Percentiles rank a stretch among this genome's conserved stretches.
Conservation (phyloP, 23 tunicate species). For the Ascidia mentula region DNA sequence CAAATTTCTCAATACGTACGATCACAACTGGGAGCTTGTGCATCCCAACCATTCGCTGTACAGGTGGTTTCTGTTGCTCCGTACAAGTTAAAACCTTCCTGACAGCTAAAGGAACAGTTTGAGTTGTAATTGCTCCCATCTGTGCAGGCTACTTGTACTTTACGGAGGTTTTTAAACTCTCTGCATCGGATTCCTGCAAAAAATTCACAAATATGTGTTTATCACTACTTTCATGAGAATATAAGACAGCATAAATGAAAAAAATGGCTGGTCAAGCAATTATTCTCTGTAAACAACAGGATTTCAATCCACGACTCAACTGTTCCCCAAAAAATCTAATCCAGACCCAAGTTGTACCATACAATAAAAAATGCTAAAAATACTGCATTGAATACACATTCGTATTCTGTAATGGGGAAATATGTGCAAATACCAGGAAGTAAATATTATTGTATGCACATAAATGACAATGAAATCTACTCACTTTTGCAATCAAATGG, state of each 20-base stretch:
- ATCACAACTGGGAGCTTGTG: conserved; percentile 65
- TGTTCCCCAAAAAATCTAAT: too few species aligned
- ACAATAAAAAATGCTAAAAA: too few species aligned
- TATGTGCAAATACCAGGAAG: too few species aligned
- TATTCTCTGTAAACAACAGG: background rate
- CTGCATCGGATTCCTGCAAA: conserved; percentile 53
- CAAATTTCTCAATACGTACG: too few species aligned
- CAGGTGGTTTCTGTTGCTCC: conserved; percentile 62
- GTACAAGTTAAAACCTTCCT: conserved; percentile 59
- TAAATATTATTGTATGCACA: too few species aligned
- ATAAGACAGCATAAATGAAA: background rate
- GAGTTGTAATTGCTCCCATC: conserved; percentile 61
- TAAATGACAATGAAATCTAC: too few species aligned
- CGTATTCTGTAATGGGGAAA: too few species aligned
- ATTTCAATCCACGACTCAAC: too few species aligned
- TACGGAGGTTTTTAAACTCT: conserved; percentile 15
- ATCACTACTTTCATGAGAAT: too few species aligned
- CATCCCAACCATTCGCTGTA: conserved; percentile 65
- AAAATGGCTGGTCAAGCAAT: background rate
- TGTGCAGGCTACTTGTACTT: conserved; percentile 39
- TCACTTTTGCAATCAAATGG: conserved; percentile 48
- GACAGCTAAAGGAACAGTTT: conserved; percentile 54
- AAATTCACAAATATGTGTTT: too few species aligned
- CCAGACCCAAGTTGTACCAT: too few species aligned
- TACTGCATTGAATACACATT: too few species aligned